Evolutionary conservation across 2,797 vertebrate species (phyloP), one percentile per base, ranked within the genome.

Genomic region (Peromyscus aztecus): DNA sequence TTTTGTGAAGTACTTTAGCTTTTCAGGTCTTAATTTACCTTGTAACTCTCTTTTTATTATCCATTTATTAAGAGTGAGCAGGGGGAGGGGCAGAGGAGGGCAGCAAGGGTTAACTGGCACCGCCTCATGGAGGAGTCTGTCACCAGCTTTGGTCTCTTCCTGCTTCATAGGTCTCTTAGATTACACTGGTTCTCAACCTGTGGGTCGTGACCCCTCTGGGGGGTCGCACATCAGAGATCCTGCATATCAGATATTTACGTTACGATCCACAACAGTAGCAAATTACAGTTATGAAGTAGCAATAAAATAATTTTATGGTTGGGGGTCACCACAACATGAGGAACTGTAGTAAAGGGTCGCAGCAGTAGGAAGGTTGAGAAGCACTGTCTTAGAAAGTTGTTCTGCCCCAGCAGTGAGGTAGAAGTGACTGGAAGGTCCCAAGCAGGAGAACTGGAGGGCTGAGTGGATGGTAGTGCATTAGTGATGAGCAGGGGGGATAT

Each of bases 61-160:
- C 46, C 78, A 31, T 21, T 16, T 89, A n/a, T 52, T 65, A 69
- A 49, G 63, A 87, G 9, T 34, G 80, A n/a, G 13, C 37, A 21
- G 71, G 37, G 55, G 31, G 19, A 29, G 43, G 49, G 17, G 43
- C 29, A 17, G 49, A 43, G 23, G 46, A 1, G 16, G 21, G 14
- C 52, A 55, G 67, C 4, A 46, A 77, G 43, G 49, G 21, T 83
- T 3, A 3, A 17, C 13, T 14, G 6, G 65, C 14, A 4, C 17
- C 34, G n/a, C 0, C 43, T 17, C 14, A 0, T 12, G 63, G 65
- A 1, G 0, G 0, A 34, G 0, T 0, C 4, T 57, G 29, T 12
- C 46, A 34, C 21, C 34, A 14, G 4, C 27, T 34, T 55, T 1
- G 1, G 16, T 2, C 2, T 16, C 57, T 59, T 63, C 23, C 40